Conservation (phyloP, 2,888 invertebrate genomes). For the Periphyllus acericola region DNA sequence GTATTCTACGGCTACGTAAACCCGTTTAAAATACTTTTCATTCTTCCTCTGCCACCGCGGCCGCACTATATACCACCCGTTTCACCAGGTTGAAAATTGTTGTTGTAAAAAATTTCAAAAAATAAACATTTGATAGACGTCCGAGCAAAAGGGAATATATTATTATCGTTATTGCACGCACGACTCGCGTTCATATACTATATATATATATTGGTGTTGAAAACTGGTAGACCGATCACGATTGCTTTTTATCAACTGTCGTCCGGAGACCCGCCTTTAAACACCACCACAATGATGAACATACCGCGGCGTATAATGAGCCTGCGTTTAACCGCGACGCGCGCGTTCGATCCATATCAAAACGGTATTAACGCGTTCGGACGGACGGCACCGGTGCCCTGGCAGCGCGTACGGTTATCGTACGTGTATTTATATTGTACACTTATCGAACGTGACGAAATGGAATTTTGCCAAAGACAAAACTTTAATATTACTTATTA, state of each 20-base stretch:
- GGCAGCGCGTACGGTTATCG: too few relatives aligned
- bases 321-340: not conserved
- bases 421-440: too few relatives aligned
- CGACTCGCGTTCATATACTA: too few relatives aligned
- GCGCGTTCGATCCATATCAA: conserved; percentile 8
- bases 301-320: conserved; percentile 4
- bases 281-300: not conserved
- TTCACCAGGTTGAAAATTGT: conserved; percentile 6
- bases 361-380: conserved; percentile 27
- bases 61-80: too few relatives aligned
- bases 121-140: not conserved
- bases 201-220: too few relatives aligned
- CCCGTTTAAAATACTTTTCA: not conserved
- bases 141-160: not conserved
- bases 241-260: conserved; percentile 8
- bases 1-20: too few relatives aligned
- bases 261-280: not conserved
- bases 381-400: too few relatives aligned
- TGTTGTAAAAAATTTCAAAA: not conserved
- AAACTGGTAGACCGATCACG: conserved; percentile 36
- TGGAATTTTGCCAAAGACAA: conserved; percentile 48
- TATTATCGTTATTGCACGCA: not conserved
- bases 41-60: not conserved
- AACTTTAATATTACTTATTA: not conserved
- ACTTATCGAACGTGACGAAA: conserved; percentile 18